Evolutionary conservation across 2,888 invertebrate species (phyloP), one percentile per base, ranked within the genome.

Genomic region (Lasioglossum zephyrum): DNA sequence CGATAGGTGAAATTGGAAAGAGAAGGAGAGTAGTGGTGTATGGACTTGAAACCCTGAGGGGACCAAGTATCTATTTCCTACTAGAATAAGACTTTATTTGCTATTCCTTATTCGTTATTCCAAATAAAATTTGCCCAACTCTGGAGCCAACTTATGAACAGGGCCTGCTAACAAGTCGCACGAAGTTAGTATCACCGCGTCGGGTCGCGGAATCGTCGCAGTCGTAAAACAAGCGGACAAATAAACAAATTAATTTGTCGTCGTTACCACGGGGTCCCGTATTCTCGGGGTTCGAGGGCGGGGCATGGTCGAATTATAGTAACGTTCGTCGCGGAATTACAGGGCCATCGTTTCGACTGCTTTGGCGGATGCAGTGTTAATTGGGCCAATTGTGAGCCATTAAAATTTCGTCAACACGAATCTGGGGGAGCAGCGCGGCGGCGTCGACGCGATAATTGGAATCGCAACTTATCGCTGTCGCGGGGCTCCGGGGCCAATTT

Each of bases 381-480:
- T 70, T 41, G 70, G 70, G 70, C 39, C 70, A 70, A 70, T 70
- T 70, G 70, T 41, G 39, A 69, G 66, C 66, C 66, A 69, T 69
- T 69, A 69, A 69, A 69, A 69, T 69, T 69, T 69, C 66, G 66
- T 69, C 66, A 69, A 69, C 66, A 39, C 22, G 66, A 69, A 69
- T 69, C 66, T 22, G 66, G 66, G 31, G 63, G 63, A 31, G 31
- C 60, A 26, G 60, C 26, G n/a, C 53, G 53, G n/a, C 44, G 36
- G 53, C 63, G 63, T 13, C 41, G 39, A 36, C 69, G 44, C 39
- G 73, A 77, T 81, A 74, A 77, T 78, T 70, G 66, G 36, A 26
- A 76, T 53, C 72, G 36, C 63, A 73, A 70, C 74, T 78, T 77
- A 74, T 57, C 76, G 39, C 13, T 26, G 77, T 13, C 63, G 63